Percentiles rank a stretch among this genome's conserved stretches.
Conservation (phyloP, 2,888 invertebrate genomes). For the Lasiommata megera region DNA sequence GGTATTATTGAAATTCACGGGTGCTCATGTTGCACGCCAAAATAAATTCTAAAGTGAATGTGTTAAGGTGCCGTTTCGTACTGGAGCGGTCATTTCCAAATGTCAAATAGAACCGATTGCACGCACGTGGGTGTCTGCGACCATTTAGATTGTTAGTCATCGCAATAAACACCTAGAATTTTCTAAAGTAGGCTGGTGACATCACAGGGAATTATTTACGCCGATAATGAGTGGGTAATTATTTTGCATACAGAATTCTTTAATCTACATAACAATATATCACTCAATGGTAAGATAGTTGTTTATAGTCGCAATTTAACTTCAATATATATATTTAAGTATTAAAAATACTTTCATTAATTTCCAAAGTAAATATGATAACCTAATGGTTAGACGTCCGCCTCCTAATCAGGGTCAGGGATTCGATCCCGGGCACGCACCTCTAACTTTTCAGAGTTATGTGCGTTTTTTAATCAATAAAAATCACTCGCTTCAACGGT, state of each 20-base stretch:
- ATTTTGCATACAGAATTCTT: constrained; percentile 13
- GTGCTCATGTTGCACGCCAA: background rate
- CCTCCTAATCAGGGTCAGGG: too few relatives aligned
- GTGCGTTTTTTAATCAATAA: too few relatives aligned
- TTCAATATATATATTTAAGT: too few relatives aligned
- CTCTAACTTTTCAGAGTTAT: too few relatives aligned
- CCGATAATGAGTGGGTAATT: constrained; percentile 15
- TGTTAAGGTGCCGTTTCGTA: constrained; percentile 16
- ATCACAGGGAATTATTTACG: constrained; percentile 39
- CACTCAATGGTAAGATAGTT: too few relatives aligned
- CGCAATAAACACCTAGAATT: constrained; percentile 65
- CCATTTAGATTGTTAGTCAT: constrained; percentile 67
- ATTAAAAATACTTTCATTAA: too few relatives aligned
- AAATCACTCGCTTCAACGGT: too few relatives aligned
- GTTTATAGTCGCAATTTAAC: too few relatives aligned
- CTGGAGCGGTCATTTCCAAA: constrained; percentile 39
- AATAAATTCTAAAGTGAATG: constrained; percentile 17
- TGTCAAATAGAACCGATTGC: constrained; percentile 60
- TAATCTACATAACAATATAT: background rate
- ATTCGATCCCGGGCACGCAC: too few relatives aligned
- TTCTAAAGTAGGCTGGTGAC: constrained; percentile 55
- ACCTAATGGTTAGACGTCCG: too few relatives aligned
- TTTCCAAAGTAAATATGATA: too few relatives aligned
- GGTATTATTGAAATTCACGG: constrained; percentile 17
- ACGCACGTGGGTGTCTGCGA: constrained; percentile 60